Percentiles rank a stretch among this genome's conserved stretches.
phyloP scores from a whole-genome alignment of 2,113 vertebrate genomes.

The Notothenia rossii region DNA sequence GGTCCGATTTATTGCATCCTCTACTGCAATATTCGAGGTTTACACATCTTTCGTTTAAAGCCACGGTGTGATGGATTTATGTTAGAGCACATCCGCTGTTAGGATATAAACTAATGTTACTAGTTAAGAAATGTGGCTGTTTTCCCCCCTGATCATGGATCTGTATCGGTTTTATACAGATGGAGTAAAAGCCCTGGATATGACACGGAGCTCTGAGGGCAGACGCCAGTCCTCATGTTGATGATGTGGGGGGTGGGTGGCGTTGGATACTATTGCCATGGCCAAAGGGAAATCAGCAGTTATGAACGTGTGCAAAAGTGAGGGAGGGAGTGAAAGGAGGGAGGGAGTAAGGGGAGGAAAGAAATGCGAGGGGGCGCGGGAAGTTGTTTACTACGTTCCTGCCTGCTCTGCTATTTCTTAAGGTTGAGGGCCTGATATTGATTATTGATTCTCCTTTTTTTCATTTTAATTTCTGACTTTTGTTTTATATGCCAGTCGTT shows the following conservation, averaged over 20 bases:
- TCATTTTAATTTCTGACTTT: neutral
- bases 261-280: slow-evolving; percentile 71
- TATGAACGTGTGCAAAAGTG: slow-evolving; percentile 84
- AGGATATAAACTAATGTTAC: slow-evolving; percentile 16
- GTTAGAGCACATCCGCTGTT: neutral
- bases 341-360: slow-evolving; percentile 60
- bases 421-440: slow-evolving; percentile 45
- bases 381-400: slow-evolving; percentile 82
- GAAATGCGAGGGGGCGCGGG: slow-evolving; percentile 65
- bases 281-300: slow-evolving; percentile 82
- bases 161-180: slow-evolving; percentile 14
- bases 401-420: slow-evolving; percentile 57
- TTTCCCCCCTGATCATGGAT: neutral
- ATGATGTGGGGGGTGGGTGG: slow-evolving; percentile 70
- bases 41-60: slow-evolving; percentile 1
- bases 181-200: slow-evolving; percentile 61
- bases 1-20: neutral
- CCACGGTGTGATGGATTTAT: neutral
- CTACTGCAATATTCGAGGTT: neutral
- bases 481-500: neutral
- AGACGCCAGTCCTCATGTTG: slow-evolving; percentile 69
- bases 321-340: slow-evolving; percentile 66
- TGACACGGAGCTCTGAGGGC: slow-evolving; percentile 55
- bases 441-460: slow-evolving; percentile 32
- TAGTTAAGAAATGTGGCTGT: slow-evolving; percentile 57